Evolutionary conservation across 1,140 invertebrate genomes (phyloP), one percentile per base, ranked within the genome.

Genomic region (Drosophila setifemur): DNA sequence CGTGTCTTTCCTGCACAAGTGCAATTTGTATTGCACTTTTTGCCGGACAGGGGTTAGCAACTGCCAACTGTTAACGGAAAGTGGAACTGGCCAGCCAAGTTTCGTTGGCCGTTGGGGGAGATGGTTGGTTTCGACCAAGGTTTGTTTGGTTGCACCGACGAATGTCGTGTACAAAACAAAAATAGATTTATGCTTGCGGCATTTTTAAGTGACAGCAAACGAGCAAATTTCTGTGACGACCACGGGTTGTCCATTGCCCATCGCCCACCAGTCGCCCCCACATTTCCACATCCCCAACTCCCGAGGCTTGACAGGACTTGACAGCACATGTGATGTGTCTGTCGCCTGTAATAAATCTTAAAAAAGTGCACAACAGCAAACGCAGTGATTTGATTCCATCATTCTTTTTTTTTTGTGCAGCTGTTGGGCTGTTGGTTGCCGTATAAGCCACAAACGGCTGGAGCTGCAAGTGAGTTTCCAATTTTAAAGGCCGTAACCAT

Each of bases 161-260:
- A 69, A 60, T 70, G 53, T 73, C 57, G 78, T 53, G 45, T 39
- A 69, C 60, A 55, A 83, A 78, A 76, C 71, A 79, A 86, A 86
- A 86, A 85, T 76, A 85, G 75, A 85, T 85, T 86, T 85, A 86
- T 86, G 75, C 81, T 85, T 85, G 81, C 81, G 75, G 71, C 75
- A 86, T 86, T 86, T 81, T 86, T 86, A 86, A 85, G 81, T 81
- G 82, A 85, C 81, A 86, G 81, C 66, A 75, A 85, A 79, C 74
- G 71, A 86, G 79, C 55, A 85, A 85, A 74, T 85, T 83, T 83
- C 53, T 85, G 66, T 58, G 54, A 44, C 58, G 33, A 66, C 42
- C 44, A 52, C n/a, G n/a, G n/a, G n/a, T n/a, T 37, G 33, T 43
- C 55, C 35, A 43, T 57, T 44, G 33, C 11, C 52, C 66, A n/a